phyloP scores from a whole-genome alignment of 2,888 invertebrate species.

The Coremacera marginata region DNA sequence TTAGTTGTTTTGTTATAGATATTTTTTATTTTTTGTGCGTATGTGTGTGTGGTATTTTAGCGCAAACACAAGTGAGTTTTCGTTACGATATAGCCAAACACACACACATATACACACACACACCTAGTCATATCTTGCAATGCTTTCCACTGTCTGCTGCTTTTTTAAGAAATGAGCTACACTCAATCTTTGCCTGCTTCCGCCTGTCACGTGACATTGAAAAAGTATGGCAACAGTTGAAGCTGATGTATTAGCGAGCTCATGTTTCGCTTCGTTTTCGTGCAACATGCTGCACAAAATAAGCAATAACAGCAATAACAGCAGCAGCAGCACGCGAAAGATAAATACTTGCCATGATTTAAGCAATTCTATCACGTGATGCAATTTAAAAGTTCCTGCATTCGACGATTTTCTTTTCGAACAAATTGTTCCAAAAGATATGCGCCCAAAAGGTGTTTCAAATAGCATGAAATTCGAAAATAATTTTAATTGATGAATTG shows the following conservation, averaged over 20 bases:
- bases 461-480: too few relatives aligned
- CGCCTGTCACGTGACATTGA: slow-evolving; percentile 15
- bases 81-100: too few relatives aligned
- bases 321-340: neutral
- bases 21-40: too few relatives aligned
- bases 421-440: too few relatives aligned
- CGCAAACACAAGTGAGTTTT: too few relatives aligned
- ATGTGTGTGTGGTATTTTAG: too few relatives aligned
- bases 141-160: neutral
- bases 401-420: neutral
- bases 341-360: neutral
- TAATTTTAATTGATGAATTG: too few relatives aligned
- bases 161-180: neutral
- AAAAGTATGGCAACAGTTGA: slow-evolving; percentile 12
- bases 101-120: neutral
- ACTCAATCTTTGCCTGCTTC: slow-evolving; percentile 19
- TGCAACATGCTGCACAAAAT: slow-evolving; percentile 2
- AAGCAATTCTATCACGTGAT: neutral
- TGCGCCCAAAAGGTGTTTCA: too few relatives aligned
- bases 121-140: neutral
- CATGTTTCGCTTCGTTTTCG: neutral
- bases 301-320: neutral
- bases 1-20: neutral
- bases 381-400: neutral
- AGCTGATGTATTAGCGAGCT: neutral